Evolutionary conservation across 2,113 vertebrate genomes (phyloP).

Genomic region (Oryzias woworae): DNA sequence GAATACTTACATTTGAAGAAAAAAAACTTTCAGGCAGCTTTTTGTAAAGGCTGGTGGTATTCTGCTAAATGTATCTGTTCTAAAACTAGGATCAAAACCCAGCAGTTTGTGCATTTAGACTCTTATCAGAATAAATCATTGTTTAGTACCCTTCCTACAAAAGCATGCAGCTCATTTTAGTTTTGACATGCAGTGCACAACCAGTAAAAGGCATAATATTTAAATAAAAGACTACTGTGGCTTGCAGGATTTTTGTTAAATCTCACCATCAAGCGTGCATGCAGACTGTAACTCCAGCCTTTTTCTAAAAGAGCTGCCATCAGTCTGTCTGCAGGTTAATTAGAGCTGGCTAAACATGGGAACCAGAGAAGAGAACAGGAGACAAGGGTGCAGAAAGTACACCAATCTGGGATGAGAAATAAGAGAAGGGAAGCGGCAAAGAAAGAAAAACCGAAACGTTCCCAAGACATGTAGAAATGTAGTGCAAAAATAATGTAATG

Average conservation of each 20-base stretch:
- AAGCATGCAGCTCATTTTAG: constrained; percentile 10
- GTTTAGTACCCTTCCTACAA: constrained; percentile 21
- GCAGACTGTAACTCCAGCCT: constrained; percentile 1
- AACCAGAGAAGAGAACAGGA: not conserved
- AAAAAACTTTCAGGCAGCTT: constrained; percentile 12
- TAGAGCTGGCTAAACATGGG: constrained; percentile 24
- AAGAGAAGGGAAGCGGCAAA: constrained; percentile 12
- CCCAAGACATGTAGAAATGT: constrained; percentile 9
- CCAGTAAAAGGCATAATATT: not conserved
- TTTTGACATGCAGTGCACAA: not conserved
- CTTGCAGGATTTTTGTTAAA: not conserved
- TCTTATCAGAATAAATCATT: constrained; percentile 51
- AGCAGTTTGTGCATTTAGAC: constrained; percentile 38
- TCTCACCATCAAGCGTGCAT: not conserved
- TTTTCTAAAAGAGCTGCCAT: constrained; percentile 23
- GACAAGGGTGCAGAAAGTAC: constrained; percentile 1
- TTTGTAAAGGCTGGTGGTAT: constrained; percentile 28
- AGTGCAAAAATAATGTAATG: constrained; percentile 24
- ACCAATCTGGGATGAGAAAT: constrained; percentile 1
- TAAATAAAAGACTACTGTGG: not conserved
- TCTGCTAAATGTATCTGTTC: constrained; percentile 34
- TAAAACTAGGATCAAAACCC: constrained; percentile 38
- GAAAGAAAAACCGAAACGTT: constrained; percentile 13
- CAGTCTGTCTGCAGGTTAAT: constrained; percentile 31
- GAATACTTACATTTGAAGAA: too few species aligned